phyloP scores from a whole-genome alignment of 2,888 invertebrate species.

The Acronicta leporina region DNA sequence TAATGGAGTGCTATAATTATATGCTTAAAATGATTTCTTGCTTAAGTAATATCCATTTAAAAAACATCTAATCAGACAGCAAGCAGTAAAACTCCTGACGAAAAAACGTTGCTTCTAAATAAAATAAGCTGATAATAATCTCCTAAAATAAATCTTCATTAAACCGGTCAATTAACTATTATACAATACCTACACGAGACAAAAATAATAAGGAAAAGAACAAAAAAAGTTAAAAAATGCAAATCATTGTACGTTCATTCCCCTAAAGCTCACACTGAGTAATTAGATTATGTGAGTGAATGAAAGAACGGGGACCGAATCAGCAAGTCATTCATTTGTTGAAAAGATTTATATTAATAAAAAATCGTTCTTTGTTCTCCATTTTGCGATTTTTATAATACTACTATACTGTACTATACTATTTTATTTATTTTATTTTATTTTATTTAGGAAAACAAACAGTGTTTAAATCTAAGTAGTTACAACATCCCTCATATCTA shows the following conservation, averaged over 20 bases:
- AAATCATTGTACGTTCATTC: constrained; percentile 73
- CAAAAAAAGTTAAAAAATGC: constrained; percentile 61
- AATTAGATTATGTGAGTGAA: constrained; percentile 74
- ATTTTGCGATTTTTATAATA: too few relatives aligned
- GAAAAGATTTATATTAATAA: constrained; percentile 55
- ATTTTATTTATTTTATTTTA: too few relatives aligned
- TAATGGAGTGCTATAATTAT: too few relatives aligned
- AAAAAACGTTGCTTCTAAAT: not conserved
- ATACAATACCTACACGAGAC: constrained; percentile 20
- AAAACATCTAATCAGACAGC: too few relatives aligned
- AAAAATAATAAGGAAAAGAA: constrained; percentile 19
- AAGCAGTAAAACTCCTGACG: too few relatives aligned
- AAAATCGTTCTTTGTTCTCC: constrained; percentile 44
- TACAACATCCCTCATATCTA: too few relatives aligned
- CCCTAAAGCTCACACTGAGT: constrained; percentile 63
- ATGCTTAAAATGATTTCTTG: too few relatives aligned
- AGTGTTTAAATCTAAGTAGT: too few relatives aligned
- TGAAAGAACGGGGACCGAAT: constrained; percentile 58
- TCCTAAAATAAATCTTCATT: constrained; percentile 45
- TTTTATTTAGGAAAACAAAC: too few relatives aligned
- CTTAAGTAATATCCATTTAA: too few relatives aligned
- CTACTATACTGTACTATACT: too few relatives aligned
- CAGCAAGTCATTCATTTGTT: constrained; percentile 68
- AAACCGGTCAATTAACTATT: constrained; percentile 35
- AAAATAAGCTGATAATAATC: not conserved